phyloP scores from a whole-genome alignment of 2,888 invertebrate genomes.

The Eremobia ochroleuca region DNA sequence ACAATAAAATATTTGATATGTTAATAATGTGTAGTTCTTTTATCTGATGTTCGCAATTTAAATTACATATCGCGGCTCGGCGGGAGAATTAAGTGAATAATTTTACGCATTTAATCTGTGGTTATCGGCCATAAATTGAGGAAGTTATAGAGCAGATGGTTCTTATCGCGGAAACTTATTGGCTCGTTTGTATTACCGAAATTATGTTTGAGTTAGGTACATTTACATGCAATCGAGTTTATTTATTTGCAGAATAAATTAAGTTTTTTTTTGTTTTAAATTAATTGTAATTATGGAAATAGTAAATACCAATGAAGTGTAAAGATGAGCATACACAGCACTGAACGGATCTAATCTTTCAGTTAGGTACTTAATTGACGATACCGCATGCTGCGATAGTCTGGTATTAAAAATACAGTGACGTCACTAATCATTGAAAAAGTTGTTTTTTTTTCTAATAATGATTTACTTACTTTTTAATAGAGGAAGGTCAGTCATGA shows the following conservation, averaged over 20 bases:
- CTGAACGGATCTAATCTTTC: background rate
- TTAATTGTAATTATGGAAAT: background rate
- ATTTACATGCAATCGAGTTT: slow-evolving; percentile 13
- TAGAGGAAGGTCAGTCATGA: slow-evolving; percentile 97
- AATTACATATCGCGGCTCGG: slow-evolving; percentile 65
- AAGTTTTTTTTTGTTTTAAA: background rate
- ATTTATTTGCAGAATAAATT: background rate
- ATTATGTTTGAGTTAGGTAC: slow-evolving; percentile 22
- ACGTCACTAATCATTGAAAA: slow-evolving; percentile 13
- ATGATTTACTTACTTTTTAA: slow-evolving; percentile 95
- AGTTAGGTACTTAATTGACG: background rate
- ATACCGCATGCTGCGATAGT: slow-evolving; percentile 50
- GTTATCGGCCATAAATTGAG: slow-evolving; percentile 43
- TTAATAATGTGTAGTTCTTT: slow-evolving; percentile 84
- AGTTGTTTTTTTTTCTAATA: background rate
- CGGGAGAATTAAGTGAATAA: slow-evolving; percentile 45
- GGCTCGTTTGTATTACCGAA: slow-evolving; percentile 18
- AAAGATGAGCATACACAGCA: background rate
- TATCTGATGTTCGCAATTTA: slow-evolving; percentile 73
- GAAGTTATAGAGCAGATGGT: slow-evolving; percentile 25
- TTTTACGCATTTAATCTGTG: slow-evolving; percentile 34
- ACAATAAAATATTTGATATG: slow-evolving; percentile 88
- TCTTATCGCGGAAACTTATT: slow-evolving; percentile 25
- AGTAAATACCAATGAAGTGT: background rate
- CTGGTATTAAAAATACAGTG: slow-evolving; percentile 24